A percentile compares a stretch with the other conserved stretches of the same genome.
Evolutionary conservation across 1,140 invertebrate genomes (phyloP).

Genomic region (Nylanderia fulva): DNA sequence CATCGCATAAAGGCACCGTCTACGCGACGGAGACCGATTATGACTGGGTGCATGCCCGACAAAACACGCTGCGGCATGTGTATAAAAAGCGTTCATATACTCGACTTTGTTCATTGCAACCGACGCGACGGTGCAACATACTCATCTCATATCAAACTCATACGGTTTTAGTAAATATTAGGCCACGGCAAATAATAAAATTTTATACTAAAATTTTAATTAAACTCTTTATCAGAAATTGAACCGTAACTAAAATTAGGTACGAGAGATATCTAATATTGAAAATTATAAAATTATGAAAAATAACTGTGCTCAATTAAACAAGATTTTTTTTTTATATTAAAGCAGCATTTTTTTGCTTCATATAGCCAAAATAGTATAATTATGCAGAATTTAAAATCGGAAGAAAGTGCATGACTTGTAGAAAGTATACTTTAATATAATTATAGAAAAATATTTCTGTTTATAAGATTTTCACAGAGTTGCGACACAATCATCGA

Average conservation of each 20-base stretch:
- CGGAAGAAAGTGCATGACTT: neutral
- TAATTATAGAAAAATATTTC: neutral
- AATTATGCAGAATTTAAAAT: neutral
- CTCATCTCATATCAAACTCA: slow-evolving; percentile 1
- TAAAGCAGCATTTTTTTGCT: neutral
- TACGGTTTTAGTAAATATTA: slow-evolving; percentile 25
- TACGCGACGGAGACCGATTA: slow-evolving; percentile 45
- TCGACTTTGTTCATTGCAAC: slow-evolving; percentile 13
- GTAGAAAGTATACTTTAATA: neutral
- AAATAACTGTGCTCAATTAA: neutral
- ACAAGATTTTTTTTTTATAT: neutral
- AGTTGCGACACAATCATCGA: slow-evolving; percentile 26
- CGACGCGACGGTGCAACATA: neutral
- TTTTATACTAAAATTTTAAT: slow-evolving; percentile 11
- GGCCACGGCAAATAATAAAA: slow-evolving; percentile 10
- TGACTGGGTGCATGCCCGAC: slow-evolving; percentile 46
- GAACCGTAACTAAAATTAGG: neutral
- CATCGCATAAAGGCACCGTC: slow-evolving; percentile 45
- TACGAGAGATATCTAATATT: neutral
- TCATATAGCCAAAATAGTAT: neutral
- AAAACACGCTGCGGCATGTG: slow-evolving; percentile 40
- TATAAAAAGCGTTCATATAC: slow-evolving; percentile 35
- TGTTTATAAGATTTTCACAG: neutral
- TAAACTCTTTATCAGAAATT: neutral
- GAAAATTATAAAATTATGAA: neutral